phyloP scores from a whole-genome alignment of 2,888 invertebrate genomes.

The Baronia brevicornis region DNA sequence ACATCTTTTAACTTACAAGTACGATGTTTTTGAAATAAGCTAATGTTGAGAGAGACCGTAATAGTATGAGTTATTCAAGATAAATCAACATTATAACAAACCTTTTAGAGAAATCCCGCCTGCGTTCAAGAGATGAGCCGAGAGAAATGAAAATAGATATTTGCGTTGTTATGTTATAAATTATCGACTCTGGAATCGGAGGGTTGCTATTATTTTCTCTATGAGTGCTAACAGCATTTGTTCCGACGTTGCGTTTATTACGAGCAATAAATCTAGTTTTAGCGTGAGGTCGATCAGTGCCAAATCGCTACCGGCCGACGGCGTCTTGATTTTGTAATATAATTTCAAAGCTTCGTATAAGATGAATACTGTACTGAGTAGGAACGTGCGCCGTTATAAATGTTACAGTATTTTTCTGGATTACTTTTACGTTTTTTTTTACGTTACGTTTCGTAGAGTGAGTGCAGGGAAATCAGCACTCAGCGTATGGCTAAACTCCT shows the following conservation, averaged over 20 bases:
- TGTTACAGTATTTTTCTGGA: too few relatives aligned
- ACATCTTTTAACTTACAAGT: too few relatives aligned
- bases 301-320: slow-evolving; percentile 19
- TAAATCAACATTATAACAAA: too few relatives aligned
- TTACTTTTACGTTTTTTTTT: too few relatives aligned
- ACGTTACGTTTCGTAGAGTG: too few relatives aligned
- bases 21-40: too few relatives aligned
- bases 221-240: slow-evolving; percentile 33
- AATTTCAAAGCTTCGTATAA: slow-evolving; percentile 8
- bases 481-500: too few relatives aligned
- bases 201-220: slow-evolving; percentile 29
- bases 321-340: slow-evolving; percentile 17
- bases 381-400: too few relatives aligned
- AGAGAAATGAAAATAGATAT: slow-evolving; percentile 26
- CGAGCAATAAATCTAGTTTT: slow-evolving; percentile 55
- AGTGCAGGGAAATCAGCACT: too few relatives aligned
- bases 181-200: slow-evolving; percentile 24
- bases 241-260: slow-evolving; percentile 33
- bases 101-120: background rate
- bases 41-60: too few relatives aligned
- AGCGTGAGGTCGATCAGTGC: slow-evolving; percentile 49
- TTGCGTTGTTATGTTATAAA: slow-evolving; percentile 28
- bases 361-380: too few relatives aligned
- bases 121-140: background rate
- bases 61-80: too few relatives aligned